These are phyloP conservation scores for Chloroclysta siterata DNA, from an alignment of 2,888 invertebrate genomes.

Conservation along the genomic window DNA sequence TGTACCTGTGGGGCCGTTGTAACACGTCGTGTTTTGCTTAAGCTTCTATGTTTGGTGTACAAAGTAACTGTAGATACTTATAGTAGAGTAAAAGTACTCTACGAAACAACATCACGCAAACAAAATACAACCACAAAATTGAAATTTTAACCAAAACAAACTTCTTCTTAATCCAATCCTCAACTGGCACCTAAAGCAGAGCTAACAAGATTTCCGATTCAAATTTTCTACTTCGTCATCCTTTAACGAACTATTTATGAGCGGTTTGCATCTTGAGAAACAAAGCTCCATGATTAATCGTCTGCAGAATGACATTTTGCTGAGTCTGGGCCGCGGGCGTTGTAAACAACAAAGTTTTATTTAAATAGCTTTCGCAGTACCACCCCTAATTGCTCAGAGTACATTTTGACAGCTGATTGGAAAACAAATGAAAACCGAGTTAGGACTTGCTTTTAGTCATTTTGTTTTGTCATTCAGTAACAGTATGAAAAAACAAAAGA, in stretches of 20 bases:
- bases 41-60: background rate
- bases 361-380: conserved; percentile 62
- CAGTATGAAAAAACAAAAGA: background rate
- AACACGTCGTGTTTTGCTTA: conserved; percentile 14
- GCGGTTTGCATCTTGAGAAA: conserved; percentile 61
- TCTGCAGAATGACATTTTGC: conserved; percentile 58
- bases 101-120: conserved; percentile 2
- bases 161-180: conserved; percentile 23
- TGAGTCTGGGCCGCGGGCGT: conserved; percentile 44
- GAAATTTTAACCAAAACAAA: conserved; percentile 25
- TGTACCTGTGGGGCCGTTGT: conserved; percentile 42
- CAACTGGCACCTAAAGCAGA: conserved; percentile 25
- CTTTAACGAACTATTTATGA: conserved; percentile 60
- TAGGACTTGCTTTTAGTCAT: conserved; percentile 34
- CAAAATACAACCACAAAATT: conserved; percentile 11
- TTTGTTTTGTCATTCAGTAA: conserved; percentile 11
- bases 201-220: conserved; percentile 34
- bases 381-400: conserved; percentile 64
- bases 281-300: conserved; percentile 69
- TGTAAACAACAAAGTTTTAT: conserved; percentile 70
- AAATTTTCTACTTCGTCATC: conserved; percentile 42
- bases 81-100: background rate
- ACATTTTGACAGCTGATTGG: conserved; percentile 68
- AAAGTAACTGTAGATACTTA: background rate
- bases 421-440: conserved; percentile 55